Evolutionary conservation across 1,140 invertebrate species (phyloP).

Genomic region (Chrysomallon squamiferum): DNA sequence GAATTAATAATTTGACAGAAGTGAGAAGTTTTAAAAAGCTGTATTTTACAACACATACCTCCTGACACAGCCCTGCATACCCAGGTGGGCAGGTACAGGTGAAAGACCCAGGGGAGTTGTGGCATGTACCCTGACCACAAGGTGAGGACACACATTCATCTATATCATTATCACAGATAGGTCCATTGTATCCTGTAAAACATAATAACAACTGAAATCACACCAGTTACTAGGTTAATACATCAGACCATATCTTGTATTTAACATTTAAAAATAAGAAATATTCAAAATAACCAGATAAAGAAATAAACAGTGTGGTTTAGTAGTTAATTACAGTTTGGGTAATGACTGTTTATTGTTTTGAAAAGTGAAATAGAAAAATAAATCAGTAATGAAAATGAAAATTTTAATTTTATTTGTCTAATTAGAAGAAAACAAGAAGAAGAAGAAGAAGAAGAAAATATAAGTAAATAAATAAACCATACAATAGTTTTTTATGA

Average conservation of each 20-base stretch:
- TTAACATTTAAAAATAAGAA: not conserved
- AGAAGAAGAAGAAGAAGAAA: too few species aligned
- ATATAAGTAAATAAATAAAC: too few species aligned
- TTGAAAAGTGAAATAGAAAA: too few species aligned
- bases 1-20: too few species aligned
- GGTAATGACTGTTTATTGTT: too few species aligned
- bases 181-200: not conserved
- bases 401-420: too few species aligned
- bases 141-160: not conserved
- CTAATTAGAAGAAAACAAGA: too few species aligned
- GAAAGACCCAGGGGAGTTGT: conserved; percentile 63
- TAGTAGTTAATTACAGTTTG: too few species aligned
- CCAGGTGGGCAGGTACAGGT: conserved; percentile 78
- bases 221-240: not conserved
- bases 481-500: too few species aligned
- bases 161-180: not conserved
- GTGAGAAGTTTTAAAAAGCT: too few species aligned
- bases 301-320: too few species aligned
- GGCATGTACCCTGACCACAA: conserved; percentile 81
- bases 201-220: not conserved
- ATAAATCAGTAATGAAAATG: too few species aligned
- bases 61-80: conserved; percentile 18
- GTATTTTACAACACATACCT: conserved; percentile 21
- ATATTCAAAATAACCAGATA: not conserved
- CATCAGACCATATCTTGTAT: not conserved